Base-by-base conservation (phyloP, 2,888 invertebrate species). In the Biston betularia region DNA sequence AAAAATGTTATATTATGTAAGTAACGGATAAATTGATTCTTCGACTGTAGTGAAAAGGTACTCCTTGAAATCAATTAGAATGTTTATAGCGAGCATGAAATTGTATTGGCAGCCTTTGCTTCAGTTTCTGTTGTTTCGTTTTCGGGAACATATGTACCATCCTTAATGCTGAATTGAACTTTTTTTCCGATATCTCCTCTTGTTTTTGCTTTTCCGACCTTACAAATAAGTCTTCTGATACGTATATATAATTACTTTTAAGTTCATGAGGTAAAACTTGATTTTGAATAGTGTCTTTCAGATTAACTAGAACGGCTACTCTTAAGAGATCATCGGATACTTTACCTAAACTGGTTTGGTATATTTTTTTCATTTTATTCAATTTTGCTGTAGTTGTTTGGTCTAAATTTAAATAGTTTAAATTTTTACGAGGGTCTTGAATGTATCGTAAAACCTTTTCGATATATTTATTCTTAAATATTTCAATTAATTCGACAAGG, bases 71-170 rank as follows among this genome's bases (percentile, higher is more conserved):
- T n/a, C n/a, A n/a, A n/a, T n/a, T 35, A 35, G 4, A 35, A 35
- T 35, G 4, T 35, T 35, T 4, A 35, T 35, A 7, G 7, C 5
- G 7, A n/a, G 6, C 1, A 45, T 59, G 50, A 34, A 42, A 49
- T 9, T 59, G 1, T n/a, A 59, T 8, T 6, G 44, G 42, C 24
- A 4, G 8, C 8, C 9, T 44, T n/a, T 44, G 6, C 6, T 50
- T 59, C 49, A 34, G 33, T 10, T 33, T 63, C 15, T 63, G 64
- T 9, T 24, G 40, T 33, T 48, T 64, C 5, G 53, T 48, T 15
- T 40, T 38, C 5, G 64, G 58, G 34, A 64, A 58, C 5, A 40
- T 6, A 6, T 40, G 15, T 40, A 3, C 24, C 24, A 9, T 53
- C 12, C 42, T 53, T 12, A 42, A 12, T 6, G 8, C 5, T 5